Conservation (phyloP, 2,888 invertebrate genomes). For the Apeira syringaria region DNA sequence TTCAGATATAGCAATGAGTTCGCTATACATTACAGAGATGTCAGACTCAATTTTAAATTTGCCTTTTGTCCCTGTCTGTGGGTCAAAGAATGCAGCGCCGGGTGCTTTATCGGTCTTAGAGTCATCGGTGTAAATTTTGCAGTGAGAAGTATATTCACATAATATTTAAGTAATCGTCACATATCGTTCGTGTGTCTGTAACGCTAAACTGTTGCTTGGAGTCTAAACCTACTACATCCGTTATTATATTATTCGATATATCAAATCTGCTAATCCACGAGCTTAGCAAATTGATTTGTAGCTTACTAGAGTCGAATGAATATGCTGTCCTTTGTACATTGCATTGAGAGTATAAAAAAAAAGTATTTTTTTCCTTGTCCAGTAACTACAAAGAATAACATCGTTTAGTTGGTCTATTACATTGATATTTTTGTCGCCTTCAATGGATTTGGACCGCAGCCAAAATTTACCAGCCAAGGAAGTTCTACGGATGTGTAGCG, state of each 20-base stretch:
- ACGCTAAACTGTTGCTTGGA: too few relatives aligned
- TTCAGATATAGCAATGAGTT: conserved; percentile 19
- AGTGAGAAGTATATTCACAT: background rate
- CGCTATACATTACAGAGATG: conserved; percentile 19
- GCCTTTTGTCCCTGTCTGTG: background rate
- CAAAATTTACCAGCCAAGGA: conserved; percentile 24
- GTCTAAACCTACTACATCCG: too few relatives aligned
- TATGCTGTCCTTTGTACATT: too few relatives aligned
- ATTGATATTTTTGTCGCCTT: background rate
- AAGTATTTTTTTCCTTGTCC: too few relatives aligned
- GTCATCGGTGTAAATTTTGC: background rate
- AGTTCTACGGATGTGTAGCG: conserved; percentile 19
- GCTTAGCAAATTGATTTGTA: too few relatives aligned
- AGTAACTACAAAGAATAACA: too few relatives aligned
- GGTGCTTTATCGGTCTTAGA: background rate
- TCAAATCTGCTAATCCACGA: too few relatives aligned
- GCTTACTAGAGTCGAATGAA: too few relatives aligned
- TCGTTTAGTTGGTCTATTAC: background rate
- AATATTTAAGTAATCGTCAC: too few relatives aligned
- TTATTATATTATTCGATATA: too few relatives aligned
- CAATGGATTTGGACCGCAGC: conserved; percentile 9
- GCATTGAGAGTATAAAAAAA: too few relatives aligned
- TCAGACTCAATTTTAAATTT: background rate
- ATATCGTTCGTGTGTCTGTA: background rate
- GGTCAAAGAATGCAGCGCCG: conserved; percentile 2